Percentiles rank a stretch among this genome's conserved stretches.
Evolutionary conservation across 2,797 vertebrate species (phyloP).

Genomic region (Borostomias antarcticus): DNA sequence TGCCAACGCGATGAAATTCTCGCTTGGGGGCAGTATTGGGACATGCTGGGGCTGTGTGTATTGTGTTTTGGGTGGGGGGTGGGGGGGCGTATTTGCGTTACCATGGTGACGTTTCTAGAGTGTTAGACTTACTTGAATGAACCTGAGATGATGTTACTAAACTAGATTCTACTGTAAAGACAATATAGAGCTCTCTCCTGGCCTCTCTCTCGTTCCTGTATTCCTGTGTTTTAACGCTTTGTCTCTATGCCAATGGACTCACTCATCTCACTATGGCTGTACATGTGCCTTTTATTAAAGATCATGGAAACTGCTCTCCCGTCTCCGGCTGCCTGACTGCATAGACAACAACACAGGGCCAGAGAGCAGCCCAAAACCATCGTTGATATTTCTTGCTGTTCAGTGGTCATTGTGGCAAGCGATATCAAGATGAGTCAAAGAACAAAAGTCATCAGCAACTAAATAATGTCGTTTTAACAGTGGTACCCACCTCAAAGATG

Average conservation of each 20-base stretch:
- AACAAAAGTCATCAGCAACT: background rate
- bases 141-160: slow-evolving; percentile 65
- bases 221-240: slow-evolving; percentile 80
- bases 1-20: background rate
- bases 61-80: slow-evolving; percentile 19
- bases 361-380: background rate
- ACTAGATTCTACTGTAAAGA: slow-evolving; percentile 71
- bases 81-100: slow-evolving; percentile 40
- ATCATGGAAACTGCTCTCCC: slow-evolving; percentile 73
- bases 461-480: background rate
- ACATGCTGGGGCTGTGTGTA: slow-evolving; percentile 15
- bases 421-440: background rate
- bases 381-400: background rate
- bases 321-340: slow-evolving; percentile 6
- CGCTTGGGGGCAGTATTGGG: background rate
- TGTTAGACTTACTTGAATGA: slow-evolving; percentile 78
- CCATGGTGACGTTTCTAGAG: slow-evolving; percentile 58
- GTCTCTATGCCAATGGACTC: slow-evolving; percentile 76
- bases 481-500: too few species aligned
- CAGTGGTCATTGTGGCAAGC: too few species aligned
- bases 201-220: slow-evolving; percentile 67
- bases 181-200: slow-evolving; percentile 62
- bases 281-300: slow-evolving; percentile 89
- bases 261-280: slow-evolving; percentile 83
- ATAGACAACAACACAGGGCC: background rate